These are phyloP conservation scores for Anthopleura xanthogrammica DNA, from an alignment of 92 coral and sea anemone species.

Conservation along the genomic window DNA sequence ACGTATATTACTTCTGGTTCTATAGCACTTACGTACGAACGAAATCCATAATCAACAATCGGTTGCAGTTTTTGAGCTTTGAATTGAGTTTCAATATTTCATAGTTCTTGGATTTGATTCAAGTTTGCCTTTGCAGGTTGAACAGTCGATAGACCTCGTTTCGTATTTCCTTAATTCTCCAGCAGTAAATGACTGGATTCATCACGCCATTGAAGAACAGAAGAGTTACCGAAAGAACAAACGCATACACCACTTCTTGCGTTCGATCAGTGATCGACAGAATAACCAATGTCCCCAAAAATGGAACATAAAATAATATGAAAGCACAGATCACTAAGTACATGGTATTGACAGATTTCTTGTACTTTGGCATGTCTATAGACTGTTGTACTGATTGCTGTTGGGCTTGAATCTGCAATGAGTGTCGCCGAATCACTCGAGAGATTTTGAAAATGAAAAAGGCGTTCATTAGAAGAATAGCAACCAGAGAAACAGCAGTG, in stretches of 20 bases:
- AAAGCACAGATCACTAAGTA: constrained; percentile 3
- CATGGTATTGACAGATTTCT: constrained; percentile 8
- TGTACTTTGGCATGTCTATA: constrained; percentile 17
- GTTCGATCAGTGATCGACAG: background rate
- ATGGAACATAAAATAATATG: constrained; percentile 13
- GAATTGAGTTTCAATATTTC: too few species aligned
- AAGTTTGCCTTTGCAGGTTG: too few species aligned
- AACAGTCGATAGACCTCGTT: too few species aligned
- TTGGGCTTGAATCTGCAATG: constrained; percentile 14
- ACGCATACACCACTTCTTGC: background rate
- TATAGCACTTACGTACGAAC: too few species aligned
- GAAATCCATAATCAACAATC: too few species aligned
- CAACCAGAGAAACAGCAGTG: too few species aligned
- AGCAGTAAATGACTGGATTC: constrained; percentile 23
- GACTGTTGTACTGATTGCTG: constrained; percentile 18
- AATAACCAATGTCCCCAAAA: background rate
- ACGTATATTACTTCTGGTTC: too few species aligned
- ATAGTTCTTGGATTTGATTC: too few species aligned
- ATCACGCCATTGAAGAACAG: constrained; percentile 8
- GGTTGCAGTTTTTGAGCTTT: too few species aligned
- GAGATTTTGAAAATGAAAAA: constrained; percentile 2
- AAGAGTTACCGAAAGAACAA: background rate
- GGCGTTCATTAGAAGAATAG: background rate
- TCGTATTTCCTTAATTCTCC: constrained; percentile 17
- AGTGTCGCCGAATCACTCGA: constrained; percentile 13